A percentile compares a stretch with the other conserved stretches of the same genome.
phyloP scores from a whole-genome alignment of 2,113 vertebrate species.

The Ceyx melanurus region DNA sequence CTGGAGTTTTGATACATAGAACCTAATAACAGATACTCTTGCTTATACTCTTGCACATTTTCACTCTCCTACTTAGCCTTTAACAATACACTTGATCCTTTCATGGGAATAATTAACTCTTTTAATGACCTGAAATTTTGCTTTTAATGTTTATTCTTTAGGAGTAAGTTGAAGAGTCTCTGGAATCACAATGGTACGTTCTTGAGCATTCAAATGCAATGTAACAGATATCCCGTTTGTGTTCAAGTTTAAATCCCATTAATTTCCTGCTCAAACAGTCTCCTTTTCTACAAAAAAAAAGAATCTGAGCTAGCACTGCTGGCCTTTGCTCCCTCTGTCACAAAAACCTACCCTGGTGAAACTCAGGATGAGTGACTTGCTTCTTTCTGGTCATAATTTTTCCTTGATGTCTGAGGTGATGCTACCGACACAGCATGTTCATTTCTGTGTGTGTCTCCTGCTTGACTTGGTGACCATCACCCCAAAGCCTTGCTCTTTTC shows the following conservation, averaged over 20 bases:
- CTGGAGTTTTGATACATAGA: background rate
- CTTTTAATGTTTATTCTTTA: background rate
- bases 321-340: background rate
- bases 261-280: background rate
- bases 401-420: background rate
- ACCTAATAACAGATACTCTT: background rate
- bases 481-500: background rate
- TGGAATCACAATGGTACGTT: background rate
- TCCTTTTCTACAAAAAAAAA: background rate
- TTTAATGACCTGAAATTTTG: background rate
- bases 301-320: background rate
- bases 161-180: background rate
- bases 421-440: fast-evolving
- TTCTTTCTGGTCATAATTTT: background rate
- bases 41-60: background rate
- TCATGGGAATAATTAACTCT: background rate
- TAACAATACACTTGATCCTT: background rate
- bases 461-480: background rate
- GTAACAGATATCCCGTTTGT: background rate
- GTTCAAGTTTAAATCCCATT: background rate
- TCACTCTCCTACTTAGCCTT: background rate
- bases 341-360: background rate
- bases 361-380: background rate
- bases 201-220: background rate
- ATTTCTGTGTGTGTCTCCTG: background rate